Evolutionary conservation across 2,797 vertebrate genomes (phyloP).

Genomic region (Sebastes oblongus): DNA sequence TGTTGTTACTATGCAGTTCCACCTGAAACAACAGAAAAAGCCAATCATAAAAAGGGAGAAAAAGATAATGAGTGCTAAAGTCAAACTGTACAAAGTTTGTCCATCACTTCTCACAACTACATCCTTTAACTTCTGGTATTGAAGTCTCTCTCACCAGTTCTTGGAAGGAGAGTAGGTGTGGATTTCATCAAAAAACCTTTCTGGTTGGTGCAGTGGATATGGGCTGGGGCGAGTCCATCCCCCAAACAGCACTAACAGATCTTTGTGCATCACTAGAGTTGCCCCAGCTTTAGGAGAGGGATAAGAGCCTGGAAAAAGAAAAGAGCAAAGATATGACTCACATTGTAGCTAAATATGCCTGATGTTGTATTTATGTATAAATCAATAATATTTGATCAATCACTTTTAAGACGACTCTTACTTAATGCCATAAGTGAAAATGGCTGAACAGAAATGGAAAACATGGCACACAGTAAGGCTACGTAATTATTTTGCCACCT

Average conservation of each 20-base stretch:
- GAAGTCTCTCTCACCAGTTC: conserved; percentile 88
- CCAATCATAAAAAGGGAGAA: not conserved
- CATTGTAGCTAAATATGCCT: not conserved
- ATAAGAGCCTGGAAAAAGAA: conserved; percentile 88
- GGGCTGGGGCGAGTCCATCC: conserved; percentile 98
- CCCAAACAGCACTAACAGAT: conserved; percentile 95
- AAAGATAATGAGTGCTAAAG: not conserved
- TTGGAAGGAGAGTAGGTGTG: conserved; percentile 98
- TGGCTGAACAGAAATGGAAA: not conserved
- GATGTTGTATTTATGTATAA: not conserved
- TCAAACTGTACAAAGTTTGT: not conserved
- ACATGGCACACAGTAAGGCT: not conserved
- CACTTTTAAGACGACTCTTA: not conserved
- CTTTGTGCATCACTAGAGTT: conserved; percentile 95
- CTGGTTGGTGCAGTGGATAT: conserved; percentile 97
- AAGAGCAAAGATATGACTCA: not conserved
- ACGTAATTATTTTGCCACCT: not conserved
- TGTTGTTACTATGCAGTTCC: conserved; percentile 99
- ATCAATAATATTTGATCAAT: not conserved
- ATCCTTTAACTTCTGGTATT: not conserved
- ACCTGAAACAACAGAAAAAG: conserved; percentile 80
- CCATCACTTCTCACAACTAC: not conserved
- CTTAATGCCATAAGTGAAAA: not conserved
- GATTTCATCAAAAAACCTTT: conserved; percentile 98
- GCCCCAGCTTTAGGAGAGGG: conserved; percentile 98